Base-by-base conservation (phyloP, 2,888 invertebrate species). In the Kryphioiulus occultus region DNA sequence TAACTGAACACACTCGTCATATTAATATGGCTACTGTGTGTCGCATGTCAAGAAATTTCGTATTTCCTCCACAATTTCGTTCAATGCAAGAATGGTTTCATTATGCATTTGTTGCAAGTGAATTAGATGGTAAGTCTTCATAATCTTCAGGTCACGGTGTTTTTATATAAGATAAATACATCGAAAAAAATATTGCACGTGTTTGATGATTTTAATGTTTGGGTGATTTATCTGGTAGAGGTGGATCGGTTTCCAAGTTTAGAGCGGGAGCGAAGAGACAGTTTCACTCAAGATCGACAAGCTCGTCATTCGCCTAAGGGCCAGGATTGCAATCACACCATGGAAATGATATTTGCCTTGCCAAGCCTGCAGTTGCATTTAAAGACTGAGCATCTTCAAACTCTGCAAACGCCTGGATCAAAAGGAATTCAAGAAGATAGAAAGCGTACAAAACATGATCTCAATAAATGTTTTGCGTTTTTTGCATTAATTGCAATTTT, bases 301-400 rank as follows among this genome's bases (percentile, higher is more conserved):
- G 68, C 89, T 89, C 87, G 91, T 89, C 89, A 91, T 39, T 90
- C 92, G 4, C 91, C 92, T 39, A 95, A 95, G 91, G 92, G 95
- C n/a, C 94, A 94, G 89, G 96, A 96, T 91, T 95, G 95, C 87
- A 95, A 95, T 91, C 97, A 97, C 92, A 95, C 95, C 89, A 94
- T 98, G 19, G 98, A 99, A 93, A 96, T 98, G n/a, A 98, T 99
- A 92, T 99, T 99, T 93, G 97, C 98, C 42, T 93, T 99, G 91
- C 99, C 99, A 0, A 96, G 97, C 88, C 93, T 99, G 91, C 97
- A 98, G 93, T 93, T 99, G 91, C 96, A 98, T 91, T 94, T 99
- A 89, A 96, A 98, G 92, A 98, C 98, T 4, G 96, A 97, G 91
- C 99, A 99, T 92, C 93, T 95, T 89, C 98, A 98, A 93, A 94